Base-by-base conservation (phyloP, 1,140 invertebrate species). In the Mactra quadrangularis region DNA sequence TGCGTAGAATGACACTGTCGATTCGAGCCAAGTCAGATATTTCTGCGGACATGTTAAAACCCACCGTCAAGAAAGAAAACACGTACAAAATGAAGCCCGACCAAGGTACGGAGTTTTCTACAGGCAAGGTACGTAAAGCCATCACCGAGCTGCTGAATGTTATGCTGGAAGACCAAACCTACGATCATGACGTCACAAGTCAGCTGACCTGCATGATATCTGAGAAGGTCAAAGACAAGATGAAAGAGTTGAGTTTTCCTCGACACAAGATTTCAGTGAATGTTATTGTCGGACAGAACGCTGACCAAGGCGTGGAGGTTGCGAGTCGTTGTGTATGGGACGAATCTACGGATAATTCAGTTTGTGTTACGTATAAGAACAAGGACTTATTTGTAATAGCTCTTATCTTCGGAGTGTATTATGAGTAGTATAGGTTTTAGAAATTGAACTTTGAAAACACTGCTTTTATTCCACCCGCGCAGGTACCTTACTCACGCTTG, bases 281-380 rank as follows among this genome's bases (percentile, higher is more conserved):
- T 50, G 87, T 88, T 0, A 70, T 84, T 11, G 77, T 90, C n/a
- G 87, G 88, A 9, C 87, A 88, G 41, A 59, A 53, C 15, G 76
- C 52, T 9, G 75, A 85, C n/a, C 89, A 90, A 27, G 89, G 84
- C 6, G 29, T 89, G 47, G 64, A 83, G 41, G 81, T 86, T 3
- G 84, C 75, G 22, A 89, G 88, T 82, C 79, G 89, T 3, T 87
- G 86, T 78, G 59, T 89, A 3, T 90, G 89, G 89, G 85, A 90
- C 62, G 59, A 66, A 19, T 70, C 72, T 57, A 59, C 62, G 6
- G 89, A 90, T 60, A 86, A 75, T 55, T 85, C 74, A n/a, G 84
- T 85, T 31, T 86, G 77, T 76, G 82, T 83, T 71, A 76, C 70
- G 4, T 89, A 70, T 64, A 75, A 84, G 66, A 86, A 88, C 38